A percentile compares a stretch with the other conserved stretches of the same genome.
These are phyloP conservation scores for Lepilemur ruficaudatus DNA, from an alignment of 2,797 vertebrate species.

Conservation along the genomic window DNA sequence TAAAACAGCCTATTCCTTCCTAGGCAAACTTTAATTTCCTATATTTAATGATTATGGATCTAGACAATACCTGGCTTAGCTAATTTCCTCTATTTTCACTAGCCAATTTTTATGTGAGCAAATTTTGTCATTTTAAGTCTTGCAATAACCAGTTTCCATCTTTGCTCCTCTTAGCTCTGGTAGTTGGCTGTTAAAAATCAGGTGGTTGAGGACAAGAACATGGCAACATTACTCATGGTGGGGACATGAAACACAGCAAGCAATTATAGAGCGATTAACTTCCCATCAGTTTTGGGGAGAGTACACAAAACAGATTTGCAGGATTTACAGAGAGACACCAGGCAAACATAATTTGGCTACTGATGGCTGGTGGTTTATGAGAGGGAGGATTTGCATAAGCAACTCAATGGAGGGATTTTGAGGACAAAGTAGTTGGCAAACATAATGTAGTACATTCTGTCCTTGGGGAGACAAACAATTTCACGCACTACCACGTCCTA, in stretches of 20 bases:
- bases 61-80: not conserved
- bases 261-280: slow-evolving; percentile 76
- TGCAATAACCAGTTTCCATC: not conserved
- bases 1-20: not conserved
- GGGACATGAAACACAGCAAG: slow-evolving; percentile 61
- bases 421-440: slow-evolving; percentile 31
- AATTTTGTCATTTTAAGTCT: slow-evolving; percentile 2
- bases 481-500: not conserved
- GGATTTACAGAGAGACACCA: slow-evolving; percentile 71
- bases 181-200: slow-evolving; percentile 62
- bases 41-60: not conserved
- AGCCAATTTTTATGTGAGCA: not conserved
- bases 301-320: slow-evolving; percentile 71
- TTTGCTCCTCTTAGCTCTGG: not conserved
- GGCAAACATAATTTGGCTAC: slow-evolving; percentile 71
- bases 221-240: slow-evolving; percentile 62
- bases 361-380: slow-evolving; percentile 75
- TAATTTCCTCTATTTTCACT: slow-evolving; percentile 14
- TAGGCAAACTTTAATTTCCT: slow-evolving; percentile 16
- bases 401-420: slow-evolving; percentile 65
- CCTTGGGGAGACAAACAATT: not conserved
- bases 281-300: slow-evolving; percentile 58
- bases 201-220: slow-evolving; percentile 61
- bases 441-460: not conserved
- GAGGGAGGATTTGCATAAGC: slow-evolving; percentile 61